Conservation (phyloP, 2,113 vertebrate species). For the Bostrychus sinensis region DNA sequence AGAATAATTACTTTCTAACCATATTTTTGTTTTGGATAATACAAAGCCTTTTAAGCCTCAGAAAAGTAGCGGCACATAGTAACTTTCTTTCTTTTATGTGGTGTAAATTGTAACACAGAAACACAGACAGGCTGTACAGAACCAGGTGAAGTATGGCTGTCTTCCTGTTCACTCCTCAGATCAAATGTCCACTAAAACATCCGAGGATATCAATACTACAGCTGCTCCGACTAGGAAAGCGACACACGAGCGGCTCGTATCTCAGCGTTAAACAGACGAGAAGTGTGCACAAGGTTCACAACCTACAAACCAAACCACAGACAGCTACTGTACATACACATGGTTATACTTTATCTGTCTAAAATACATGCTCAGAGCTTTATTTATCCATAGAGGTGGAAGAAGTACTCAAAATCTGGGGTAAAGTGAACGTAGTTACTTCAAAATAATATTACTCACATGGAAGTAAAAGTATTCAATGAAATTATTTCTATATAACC, state of each 20-base stretch:
- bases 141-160: conserved; percentile 33
- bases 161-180: conserved; percentile 20
- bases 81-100: conserved; percentile 14
- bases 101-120: not conserved
- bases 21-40: too few species aligned
- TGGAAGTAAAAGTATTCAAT: too few species aligned
- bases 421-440: too few species aligned
- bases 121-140: conserved; percentile 6
- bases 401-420: too few species aligned
- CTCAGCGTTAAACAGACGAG: conserved; percentile 19
- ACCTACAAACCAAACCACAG: not conserved
- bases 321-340: not conserved
- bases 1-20: too few species aligned
- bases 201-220: conserved; percentile 7
- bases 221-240: not conserved
- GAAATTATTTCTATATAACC: too few species aligned
- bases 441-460: too few species aligned
- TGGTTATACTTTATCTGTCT: too few species aligned
- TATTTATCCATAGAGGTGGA: too few species aligned
- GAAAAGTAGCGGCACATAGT: too few species aligned
- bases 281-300: conserved; percentile 28
- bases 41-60: too few species aligned
- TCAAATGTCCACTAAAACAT: conserved; percentile 29
- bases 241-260: conserved; percentile 2
- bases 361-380: too few species aligned